These are phyloP conservation scores for Mastomys coucha DNA, from an alignment of 2,113 vertebrate genomes.

Conservation along the genomic window DNA sequence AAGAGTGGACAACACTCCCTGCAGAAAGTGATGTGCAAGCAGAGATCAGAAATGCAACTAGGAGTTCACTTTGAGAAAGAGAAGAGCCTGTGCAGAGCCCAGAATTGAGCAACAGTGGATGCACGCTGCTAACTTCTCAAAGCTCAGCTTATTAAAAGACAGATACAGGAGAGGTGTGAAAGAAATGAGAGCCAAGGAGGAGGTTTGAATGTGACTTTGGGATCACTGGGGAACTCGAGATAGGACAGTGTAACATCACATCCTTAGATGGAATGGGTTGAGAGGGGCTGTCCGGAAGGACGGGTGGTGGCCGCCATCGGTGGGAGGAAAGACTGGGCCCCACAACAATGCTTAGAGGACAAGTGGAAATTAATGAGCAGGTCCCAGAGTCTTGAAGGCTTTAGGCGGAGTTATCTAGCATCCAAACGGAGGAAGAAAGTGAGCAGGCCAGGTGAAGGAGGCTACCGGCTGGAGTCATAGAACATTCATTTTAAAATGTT, in stretches of 20 bases:
- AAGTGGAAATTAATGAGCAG: neutral
- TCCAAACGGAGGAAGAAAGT: neutral
- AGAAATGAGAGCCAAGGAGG: neutral
- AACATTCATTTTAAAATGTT: slow-evolving; percentile 28
- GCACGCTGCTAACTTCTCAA: neutral
- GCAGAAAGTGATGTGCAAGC: neutral
- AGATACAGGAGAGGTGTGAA: fast-evolving
- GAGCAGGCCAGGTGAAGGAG: neutral
- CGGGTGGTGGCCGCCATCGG: neutral
- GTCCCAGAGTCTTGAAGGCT: neutral
- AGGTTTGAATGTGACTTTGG: neutral
- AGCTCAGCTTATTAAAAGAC: too few species aligned
- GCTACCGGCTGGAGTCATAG: neutral
- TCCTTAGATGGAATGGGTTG: neutral
- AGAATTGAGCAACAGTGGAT: neutral
- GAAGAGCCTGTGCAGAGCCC: neutral
- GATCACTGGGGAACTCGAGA: neutral
- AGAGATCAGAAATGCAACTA: neutral
- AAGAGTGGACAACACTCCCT: neutral
- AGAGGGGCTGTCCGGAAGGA: neutral
- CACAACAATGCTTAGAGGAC: neutral
- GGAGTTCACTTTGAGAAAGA: too few species aligned
- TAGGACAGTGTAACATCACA: neutral
- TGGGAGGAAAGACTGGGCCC: too few species aligned
- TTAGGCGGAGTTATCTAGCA: too few species aligned